phyloP scores from a whole-genome alignment of 2,113 vertebrate species.

The Rafetus swinhoei region DNA sequence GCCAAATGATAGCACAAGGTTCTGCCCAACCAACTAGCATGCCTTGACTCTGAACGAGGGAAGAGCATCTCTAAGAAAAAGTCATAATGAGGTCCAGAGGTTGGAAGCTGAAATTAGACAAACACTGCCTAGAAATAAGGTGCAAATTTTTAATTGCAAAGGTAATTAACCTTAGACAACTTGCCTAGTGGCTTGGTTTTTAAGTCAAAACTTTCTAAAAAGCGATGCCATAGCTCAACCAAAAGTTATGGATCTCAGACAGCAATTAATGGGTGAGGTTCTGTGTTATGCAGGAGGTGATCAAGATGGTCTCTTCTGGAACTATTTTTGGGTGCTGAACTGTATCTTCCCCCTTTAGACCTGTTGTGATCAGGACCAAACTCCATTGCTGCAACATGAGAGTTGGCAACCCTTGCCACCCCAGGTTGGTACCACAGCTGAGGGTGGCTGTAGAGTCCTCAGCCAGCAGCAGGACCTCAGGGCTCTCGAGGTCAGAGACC shows the following conservation, averaged over 20 bases:
- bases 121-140: neutral
- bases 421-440: too few relatives aligned
- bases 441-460: too few relatives aligned
- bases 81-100: neutral
- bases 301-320: neutral
- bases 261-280: neutral
- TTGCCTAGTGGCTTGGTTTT: neutral
- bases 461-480: too few relatives aligned
- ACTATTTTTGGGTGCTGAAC: too few relatives aligned
- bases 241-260: neutral
- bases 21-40: neutral
- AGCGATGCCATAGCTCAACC: neutral
- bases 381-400: too few relatives aligned
- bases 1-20: neutral
- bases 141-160: neutral
- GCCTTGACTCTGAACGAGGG: neutral
- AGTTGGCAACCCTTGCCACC: too few relatives aligned
- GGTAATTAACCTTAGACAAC: neutral
- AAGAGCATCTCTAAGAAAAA: neutral
- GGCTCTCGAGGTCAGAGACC: too few relatives aligned
- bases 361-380: too few relatives aligned
- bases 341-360: too few relatives aligned
- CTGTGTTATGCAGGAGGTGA: neutral
- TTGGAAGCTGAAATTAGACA: neutral
- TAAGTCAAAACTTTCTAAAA: neutral